Evolutionary conservation across 2,113 vertebrate genomes (phyloP).

Genomic region (Phalacrocorax aristotelis): DNA sequence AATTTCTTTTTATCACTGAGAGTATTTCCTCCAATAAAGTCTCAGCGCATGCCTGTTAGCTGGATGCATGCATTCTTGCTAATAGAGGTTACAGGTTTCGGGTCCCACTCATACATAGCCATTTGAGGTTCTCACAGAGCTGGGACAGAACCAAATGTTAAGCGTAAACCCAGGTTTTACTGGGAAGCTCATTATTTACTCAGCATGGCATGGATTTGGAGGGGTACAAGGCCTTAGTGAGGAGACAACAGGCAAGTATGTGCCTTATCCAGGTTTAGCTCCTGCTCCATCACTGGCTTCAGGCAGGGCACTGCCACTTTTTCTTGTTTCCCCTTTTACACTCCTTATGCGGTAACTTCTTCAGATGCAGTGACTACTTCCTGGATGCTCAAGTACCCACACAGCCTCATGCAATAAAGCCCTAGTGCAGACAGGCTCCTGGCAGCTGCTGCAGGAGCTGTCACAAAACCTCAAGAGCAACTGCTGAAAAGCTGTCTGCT

Average conservation of each 20-base stretch:
- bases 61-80: background rate
- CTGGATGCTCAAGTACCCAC: fast-evolving
- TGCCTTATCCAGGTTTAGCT: background rate
- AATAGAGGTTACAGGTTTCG: fast-evolving
- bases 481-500: background rate
- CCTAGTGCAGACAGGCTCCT: background rate
- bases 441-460: background rate
- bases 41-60: background rate
- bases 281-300: background rate
- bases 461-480: background rate
- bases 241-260: background rate
- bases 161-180: background rate
- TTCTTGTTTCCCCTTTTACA: background rate
- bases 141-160: background rate
- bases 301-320: background rate
- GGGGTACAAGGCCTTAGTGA: background rate
- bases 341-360: background rate
- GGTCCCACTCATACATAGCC: background rate
- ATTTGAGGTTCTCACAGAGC: fast-evolving
- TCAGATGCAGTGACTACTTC: background rate
- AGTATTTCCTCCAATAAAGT: background rate
- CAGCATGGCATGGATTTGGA: background rate
- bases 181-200: background rate
- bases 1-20: background rate
- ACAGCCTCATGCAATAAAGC: background rate